Evolutionary conservation across 2,113 vertebrate species (phyloP), one percentile per base, ranked within the genome.

Genomic region (Leucopternis melanops): DNA sequence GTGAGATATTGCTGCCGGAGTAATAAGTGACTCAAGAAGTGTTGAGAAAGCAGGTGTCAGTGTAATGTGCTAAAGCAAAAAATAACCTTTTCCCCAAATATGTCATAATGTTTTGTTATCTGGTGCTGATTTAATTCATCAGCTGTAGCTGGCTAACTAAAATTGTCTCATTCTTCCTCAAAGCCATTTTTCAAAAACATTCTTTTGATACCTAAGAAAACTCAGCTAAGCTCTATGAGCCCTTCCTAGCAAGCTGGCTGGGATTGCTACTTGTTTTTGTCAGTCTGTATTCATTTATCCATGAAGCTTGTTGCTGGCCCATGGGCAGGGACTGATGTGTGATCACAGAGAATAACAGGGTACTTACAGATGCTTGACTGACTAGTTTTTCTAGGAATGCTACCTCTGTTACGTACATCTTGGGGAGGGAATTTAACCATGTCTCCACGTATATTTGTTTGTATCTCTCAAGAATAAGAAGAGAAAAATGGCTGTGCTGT

Each of bases 371-470:
- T 94, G 77, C 45, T 16, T 55, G 66, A 18, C 89, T 92, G 88
- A 94, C 83, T 55, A 32, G 57, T 74, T 45, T 81, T 90, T 95
- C 44, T 87, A 82, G 87, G 91, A 94, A 91, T 81, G 58, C 66
- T 52, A 8, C 61, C 40, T 63, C 45, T 67, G 65, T 42, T 92
- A 45, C 57, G 44, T 87, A 3, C 8, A 5, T 49, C 14, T 85
- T 29, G 25, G 27, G 66, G 81, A 92, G 66, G 49, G 49, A 65
- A 65, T 85, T 81, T 31, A 75, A 36, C 19, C 8, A 0, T 7
- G 6, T 69, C 13, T 61, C 27, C 7, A 1, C 42, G 19, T 42
- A 1, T 57, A 26, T 73, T 77, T 72, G 54, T 88, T 65, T 78
- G 36, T 58, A 23, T 58, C 10, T 66, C 69, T 42, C 4, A 6